phyloP scores from a whole-genome alignment of 2,888 invertebrate species.

The Cheilosia pagana region DNA sequence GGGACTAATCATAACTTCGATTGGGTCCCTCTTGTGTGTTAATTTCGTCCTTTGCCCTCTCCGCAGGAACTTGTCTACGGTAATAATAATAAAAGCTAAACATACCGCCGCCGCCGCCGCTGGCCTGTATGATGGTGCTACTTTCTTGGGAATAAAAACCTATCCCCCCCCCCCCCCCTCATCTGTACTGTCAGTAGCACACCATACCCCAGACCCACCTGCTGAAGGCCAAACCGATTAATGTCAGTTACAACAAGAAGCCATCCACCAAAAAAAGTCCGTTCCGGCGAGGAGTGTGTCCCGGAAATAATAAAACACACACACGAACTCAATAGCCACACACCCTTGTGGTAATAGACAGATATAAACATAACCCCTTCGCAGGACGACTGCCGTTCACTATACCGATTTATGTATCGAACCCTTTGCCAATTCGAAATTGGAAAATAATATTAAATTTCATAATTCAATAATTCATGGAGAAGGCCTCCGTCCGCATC shows the following conservation, averaged over 20 bases:
- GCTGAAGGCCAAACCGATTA: constrained; percentile 33
- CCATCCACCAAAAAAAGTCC: not conserved
- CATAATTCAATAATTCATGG: constrained; percentile 56
- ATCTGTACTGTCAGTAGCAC: not conserved
- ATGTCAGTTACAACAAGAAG: constrained; percentile 20
- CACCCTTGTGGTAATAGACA: constrained; percentile 10
- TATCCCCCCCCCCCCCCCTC: not conserved
- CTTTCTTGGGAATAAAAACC: not conserved
- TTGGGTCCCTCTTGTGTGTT: constrained; percentile 26
- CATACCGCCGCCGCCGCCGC: constrained; percentile 18
- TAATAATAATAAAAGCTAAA: constrained; percentile 59
- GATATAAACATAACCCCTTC: constrained; percentile 38
- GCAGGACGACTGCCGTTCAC: not conserved
- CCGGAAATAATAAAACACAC: constrained; percentile 47
- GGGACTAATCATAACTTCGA: constrained; percentile 61
- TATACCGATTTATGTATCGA: not conserved
- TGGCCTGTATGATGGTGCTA: not conserved
- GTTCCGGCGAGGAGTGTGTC: constrained; percentile 43
- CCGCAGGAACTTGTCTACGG: constrained; percentile 17
- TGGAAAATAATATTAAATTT: constrained; percentile 58
- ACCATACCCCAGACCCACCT: constrained; percentile 17
- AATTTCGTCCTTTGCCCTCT: not conserved
- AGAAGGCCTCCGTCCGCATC: constrained; percentile 3
- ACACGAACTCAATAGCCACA: not conserved
- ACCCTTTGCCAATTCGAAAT: constrained; percentile 32